Conservation (phyloP, 2,797 vertebrate species). For the Novumbra hubbsi region DNA sequence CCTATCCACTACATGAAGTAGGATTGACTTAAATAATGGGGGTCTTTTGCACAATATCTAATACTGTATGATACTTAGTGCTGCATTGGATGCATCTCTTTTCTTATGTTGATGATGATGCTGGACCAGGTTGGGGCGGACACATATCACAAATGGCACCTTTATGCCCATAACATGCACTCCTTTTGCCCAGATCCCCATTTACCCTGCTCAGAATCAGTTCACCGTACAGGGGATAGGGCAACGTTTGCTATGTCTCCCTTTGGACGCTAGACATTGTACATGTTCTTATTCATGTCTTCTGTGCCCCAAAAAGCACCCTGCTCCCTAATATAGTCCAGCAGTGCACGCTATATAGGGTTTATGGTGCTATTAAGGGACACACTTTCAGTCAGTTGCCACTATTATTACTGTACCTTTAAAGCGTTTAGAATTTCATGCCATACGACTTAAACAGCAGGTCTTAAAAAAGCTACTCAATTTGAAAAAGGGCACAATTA, state of each 20-base stretch:
- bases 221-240: background rate
- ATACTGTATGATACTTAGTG: background rate
- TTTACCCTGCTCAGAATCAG: background rate
- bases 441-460: background rate
- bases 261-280: background rate
- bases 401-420: background rate
- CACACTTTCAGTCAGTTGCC: background rate
- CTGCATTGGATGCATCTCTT: background rate
- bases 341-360: background rate
- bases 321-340: background rate
- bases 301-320: background rate
- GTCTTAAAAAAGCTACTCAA: background rate
- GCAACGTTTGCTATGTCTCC: background rate
- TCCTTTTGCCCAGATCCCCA: background rate
- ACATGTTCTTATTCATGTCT: conserved; percentile 6
- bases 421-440: background rate
- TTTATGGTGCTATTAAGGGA: background rate
- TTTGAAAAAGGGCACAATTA: background rate
- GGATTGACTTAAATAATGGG: background rate
- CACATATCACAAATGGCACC: background rate
- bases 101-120: background rate
- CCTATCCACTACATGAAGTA: conserved; percentile 5
- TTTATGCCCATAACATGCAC: background rate
- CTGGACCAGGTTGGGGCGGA: background rate
- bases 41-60: conserved; percentile 9